Base-by-base conservation (phyloP, 2,797 vertebrate species). In the Hyperoplus lanceolatus region DNA sequence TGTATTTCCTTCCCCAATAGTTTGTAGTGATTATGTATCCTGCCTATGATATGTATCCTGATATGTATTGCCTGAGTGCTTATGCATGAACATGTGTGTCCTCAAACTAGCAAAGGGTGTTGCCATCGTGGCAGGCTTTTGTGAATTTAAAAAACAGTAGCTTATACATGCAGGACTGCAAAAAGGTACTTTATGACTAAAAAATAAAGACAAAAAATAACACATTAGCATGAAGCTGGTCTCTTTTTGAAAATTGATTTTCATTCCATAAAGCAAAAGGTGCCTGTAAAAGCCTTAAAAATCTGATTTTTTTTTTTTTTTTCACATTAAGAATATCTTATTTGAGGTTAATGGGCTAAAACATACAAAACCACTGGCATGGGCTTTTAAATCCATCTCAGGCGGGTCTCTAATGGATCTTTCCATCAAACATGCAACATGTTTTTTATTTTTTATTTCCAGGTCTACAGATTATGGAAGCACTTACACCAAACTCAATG, bases 381-480 rank as follows among this genome's bases (percentile, higher is more conserved):
- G 61, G 72, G 53, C 72, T 78, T 79, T 70, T 18, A 69, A 53
- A 53, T 80, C 48, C 36, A 42, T 64, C 39, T 56, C 5, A 56
- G 48, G 56, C 42, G 80, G 56, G 46, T 68, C 56, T 82, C 21
- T 77, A 80, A 90, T 85, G 36, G 60, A 77, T 77, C 73, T 84
- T 73, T 69, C 68, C 58, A 49, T 88, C 62, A 57, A 69, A 86
- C 46, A 67, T 71, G 10, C 16, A 53, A 80, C 60, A 45, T 88
- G 53, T 69, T 65, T 45, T 77, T 56, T 56, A 71, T 57, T 81
- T 13, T 80, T 59, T 84, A 11, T 91, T 80, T 86, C 80, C 90
- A 99, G 98, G 90, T 99, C 98, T n/a, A 97, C 95, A 13, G 96
- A 99, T 92, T 98, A 97, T 73, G 98, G 98, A 54, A 97, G 97